A percentile compares a stretch with the other conserved stretches of the same genome.
These are phyloP conservation scores for Romanogobio albipinnatus DNA, from an alignment of 2,113 vertebrate species.

Conservation along the genomic window DNA sequence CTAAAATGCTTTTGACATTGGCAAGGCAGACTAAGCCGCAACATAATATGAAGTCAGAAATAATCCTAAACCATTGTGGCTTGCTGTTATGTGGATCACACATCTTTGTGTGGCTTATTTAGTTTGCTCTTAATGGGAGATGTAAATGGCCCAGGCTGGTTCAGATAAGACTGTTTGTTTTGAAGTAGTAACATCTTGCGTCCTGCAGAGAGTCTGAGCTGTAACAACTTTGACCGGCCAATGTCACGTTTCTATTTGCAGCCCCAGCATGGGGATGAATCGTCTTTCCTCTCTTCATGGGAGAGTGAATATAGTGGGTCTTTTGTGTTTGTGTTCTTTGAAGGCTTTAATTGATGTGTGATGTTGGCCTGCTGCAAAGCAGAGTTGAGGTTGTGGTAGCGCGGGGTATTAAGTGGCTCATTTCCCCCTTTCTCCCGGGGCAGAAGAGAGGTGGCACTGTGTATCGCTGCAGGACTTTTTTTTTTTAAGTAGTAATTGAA, in stretches of 20 bases:
- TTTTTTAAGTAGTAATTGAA: neutral
- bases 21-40: neutral
- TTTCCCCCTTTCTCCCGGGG: constrained; percentile 41
- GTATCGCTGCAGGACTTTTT: constrained; percentile 17
- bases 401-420: constrained; percentile 53
- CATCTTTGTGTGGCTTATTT: neutral
- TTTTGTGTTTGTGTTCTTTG: constrained; percentile 35
- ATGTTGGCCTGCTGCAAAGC: constrained; percentile 55
- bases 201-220: constrained; percentile 15
- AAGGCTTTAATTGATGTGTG: constrained; percentile 47
- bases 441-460: constrained; percentile 11
- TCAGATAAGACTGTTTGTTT: constrained; percentile 24
- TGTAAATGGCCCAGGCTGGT: neutral
- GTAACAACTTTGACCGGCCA: neutral
- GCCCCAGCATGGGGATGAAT: constrained; percentile 10
- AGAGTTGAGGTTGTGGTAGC: constrained; percentile 54
- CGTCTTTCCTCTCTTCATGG: constrained; percentile 1
- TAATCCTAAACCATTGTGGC: constrained; percentile 1
- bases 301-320: neutral
- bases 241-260: constrained; percentile 16
- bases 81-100: neutral
- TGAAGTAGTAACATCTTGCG: neutral
- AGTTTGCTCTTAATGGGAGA: neutral
- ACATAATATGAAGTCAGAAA: neutral
- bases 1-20: neutral